These are phyloP conservation scores for Lamellibrachia satsuma DNA, from an alignment of 2,888 invertebrate species.

Conservation along the genomic window DNA sequence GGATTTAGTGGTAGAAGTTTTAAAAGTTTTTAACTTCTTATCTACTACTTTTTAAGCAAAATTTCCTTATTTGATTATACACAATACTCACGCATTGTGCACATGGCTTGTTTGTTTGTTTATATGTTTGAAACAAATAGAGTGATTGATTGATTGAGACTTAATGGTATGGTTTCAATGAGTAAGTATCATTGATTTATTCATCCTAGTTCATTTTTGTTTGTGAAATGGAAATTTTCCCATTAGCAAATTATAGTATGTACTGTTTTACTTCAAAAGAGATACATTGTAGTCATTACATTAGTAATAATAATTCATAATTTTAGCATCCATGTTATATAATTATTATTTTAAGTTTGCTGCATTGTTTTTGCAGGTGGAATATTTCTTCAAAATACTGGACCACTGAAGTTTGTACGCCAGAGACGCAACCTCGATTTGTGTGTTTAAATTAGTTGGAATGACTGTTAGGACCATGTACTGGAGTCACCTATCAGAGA, in stretches of 20 bases:
- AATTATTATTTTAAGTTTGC: not conserved
- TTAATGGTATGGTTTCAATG: not conserved
- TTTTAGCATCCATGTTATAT: not conserved
- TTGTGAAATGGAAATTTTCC: not conserved
- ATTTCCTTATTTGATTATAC: too few relatives aligned
- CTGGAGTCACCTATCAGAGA: not conserved
- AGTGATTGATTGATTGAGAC: too few relatives aligned
- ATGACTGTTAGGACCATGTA: not conserved
- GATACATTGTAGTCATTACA: not conserved
- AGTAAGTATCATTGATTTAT: not conserved
- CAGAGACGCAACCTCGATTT: not conserved
- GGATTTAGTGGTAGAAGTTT: too few relatives aligned
- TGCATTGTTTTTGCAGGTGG: slow-evolving; percentile 54
- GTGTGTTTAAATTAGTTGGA: not conserved
- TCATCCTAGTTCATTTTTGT: too few relatives aligned
- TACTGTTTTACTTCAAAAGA: not conserved
- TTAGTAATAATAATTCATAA: slow-evolving; percentile 23
- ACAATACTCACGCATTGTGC: too few relatives aligned
- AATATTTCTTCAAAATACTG: slow-evolving; percentile 65
- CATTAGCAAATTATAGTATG: not conserved
- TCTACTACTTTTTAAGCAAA: too few relatives aligned
- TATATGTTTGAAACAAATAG: too few relatives aligned
- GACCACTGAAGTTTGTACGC: slow-evolving; percentile 45
- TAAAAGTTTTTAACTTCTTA: too few relatives aligned
- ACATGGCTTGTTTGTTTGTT: too few relatives aligned